A percentile compares a stretch with the other conserved stretches of the same genome.
These are phyloP conservation scores for Adrianichthys oophorus DNA, from an alignment of 2,797 vertebrate species.

Conservation along the genomic window DNA sequence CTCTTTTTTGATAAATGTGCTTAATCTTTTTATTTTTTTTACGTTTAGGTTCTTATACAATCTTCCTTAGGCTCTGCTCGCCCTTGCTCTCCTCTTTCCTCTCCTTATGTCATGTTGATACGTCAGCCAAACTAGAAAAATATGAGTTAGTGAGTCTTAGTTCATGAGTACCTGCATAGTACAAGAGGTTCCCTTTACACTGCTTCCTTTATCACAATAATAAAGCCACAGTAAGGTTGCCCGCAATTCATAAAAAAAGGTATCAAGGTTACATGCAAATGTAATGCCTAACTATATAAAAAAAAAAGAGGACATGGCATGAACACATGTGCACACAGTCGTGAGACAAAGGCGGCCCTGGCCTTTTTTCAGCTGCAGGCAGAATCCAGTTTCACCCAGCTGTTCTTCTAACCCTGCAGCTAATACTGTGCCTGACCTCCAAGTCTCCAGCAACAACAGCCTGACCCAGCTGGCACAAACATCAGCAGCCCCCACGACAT, in stretches of 20 bases:
- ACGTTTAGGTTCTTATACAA: background rate
- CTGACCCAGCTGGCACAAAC: slow-evolving; percentile 61
- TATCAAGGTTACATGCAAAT: slow-evolving; percentile 47
- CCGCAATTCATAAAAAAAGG: slow-evolving; percentile 18
- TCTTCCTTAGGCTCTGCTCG: slow-evolving; percentile 7
- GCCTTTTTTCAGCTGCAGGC: slow-evolving; percentile 55
- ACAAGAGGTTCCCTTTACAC: slow-evolving; percentile 29
- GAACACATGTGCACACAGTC: slow-evolving; percentile 26
- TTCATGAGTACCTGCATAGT: slow-evolving; percentile 26
- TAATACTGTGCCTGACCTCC: slow-evolving; percentile 61
- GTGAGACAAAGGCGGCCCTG: slow-evolving; percentile 31
- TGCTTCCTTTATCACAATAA: slow-evolving; percentile 27
- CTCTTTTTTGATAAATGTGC: slow-evolving; percentile 11
- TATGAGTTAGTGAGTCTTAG: background rate
- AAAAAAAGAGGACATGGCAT: slow-evolving; percentile 25
- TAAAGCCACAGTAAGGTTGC: slow-evolving; percentile 8
- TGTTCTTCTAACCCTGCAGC: slow-evolving; percentile 62
- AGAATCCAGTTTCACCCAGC: slow-evolving; percentile 44
- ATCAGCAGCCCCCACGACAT: slow-evolving; percentile 35
- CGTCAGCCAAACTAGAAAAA: slow-evolving; percentile 26
- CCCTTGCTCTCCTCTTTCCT: background rate
- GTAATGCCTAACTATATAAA: slow-evolving; percentile 22
- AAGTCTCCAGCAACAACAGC: slow-evolving; percentile 46
- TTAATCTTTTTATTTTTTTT: background rate
- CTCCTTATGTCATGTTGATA: slow-evolving; percentile 10